Conservation (phyloP, 2,113 vertebrate genomes). For the Apaloderma vittatum region DNA sequence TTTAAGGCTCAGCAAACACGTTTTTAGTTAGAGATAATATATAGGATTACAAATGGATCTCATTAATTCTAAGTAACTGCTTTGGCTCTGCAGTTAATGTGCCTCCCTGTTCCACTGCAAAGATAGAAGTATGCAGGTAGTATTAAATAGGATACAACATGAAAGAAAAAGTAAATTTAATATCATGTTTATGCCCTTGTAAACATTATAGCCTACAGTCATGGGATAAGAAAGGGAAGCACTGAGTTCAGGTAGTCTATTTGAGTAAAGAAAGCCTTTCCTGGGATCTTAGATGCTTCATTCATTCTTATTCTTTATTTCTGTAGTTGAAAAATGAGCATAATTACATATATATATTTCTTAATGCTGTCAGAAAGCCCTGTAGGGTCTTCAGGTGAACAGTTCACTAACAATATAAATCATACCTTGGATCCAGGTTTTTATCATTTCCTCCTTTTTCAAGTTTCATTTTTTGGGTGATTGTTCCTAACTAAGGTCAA, state of each 20-base stretch:
- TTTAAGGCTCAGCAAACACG: background rate
- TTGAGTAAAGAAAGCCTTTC: background rate
- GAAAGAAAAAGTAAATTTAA: background rate
- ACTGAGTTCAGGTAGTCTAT: background rate
- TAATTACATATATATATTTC: background rate
- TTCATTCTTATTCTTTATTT: slow-evolving; percentile 1
- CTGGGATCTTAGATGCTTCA: background rate
- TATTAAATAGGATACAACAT: background rate
- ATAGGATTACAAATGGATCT: background rate
- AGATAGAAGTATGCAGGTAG: background rate
- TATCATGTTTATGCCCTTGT: background rate
- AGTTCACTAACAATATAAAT: background rate
- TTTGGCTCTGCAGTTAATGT: background rate
- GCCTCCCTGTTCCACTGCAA: background rate
- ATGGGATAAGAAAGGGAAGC: background rate
- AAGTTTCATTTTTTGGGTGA: background rate
- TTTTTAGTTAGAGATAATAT: background rate
- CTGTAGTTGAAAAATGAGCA: background rate
- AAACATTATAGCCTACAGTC: background rate
- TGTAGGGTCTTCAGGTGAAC: background rate
- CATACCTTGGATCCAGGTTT: background rate
- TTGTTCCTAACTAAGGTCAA: background rate
- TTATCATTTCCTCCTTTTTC: background rate
- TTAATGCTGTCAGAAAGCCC: background rate
- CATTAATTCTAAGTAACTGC: background rate